A percentile compares a stretch with the other conserved stretches of the same genome.
Evolutionary conservation across 2,888 invertebrate genomes (phyloP).

Genomic region (Aphodius granarius): DNA sequence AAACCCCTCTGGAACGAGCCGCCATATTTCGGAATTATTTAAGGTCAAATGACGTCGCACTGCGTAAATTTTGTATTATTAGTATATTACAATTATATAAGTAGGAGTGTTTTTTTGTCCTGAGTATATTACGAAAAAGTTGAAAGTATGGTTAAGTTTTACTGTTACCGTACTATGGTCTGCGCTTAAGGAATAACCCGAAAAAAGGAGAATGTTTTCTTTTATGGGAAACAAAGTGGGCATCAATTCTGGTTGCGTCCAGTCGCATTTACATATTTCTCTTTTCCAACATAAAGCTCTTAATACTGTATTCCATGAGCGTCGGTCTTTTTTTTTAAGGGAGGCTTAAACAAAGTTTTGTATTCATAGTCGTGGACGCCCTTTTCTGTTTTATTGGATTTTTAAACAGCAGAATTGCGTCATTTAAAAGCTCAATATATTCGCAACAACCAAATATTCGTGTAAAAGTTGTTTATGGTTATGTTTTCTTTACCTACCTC

Average conservation of each 20-base stretch:
- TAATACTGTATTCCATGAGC: background rate
- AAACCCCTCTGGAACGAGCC: too few species aligned
- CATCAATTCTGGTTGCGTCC: background rate
- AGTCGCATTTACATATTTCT: background rate
- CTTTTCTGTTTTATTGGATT: background rate
- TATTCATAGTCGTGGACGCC: slow-evolving; percentile 7
- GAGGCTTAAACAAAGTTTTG: slow-evolving; percentile 3
- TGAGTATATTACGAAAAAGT: too few species aligned
- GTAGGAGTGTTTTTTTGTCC: too few species aligned
- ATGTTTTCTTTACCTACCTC: slow-evolving; percentile 59
- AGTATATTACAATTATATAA: too few species aligned
- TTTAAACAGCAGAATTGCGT: background rate
- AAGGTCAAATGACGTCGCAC: too few species aligned
- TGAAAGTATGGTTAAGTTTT: too few species aligned
- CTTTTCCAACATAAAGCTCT: background rate
- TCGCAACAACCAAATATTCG: background rate
- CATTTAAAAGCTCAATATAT: background rate
- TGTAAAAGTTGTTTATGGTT: background rate
- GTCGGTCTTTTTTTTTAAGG: background rate
- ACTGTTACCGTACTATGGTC: too few species aligned
- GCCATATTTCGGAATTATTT: too few species aligned
- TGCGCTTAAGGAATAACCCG: too few species aligned
- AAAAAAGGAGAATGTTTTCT: too few species aligned
- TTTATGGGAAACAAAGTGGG: background rate
- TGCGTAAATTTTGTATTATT: too few species aligned